phyloP scores from a whole-genome alignment of 1,140 invertebrate genomes.

The Nephotettix cincticeps region DNA sequence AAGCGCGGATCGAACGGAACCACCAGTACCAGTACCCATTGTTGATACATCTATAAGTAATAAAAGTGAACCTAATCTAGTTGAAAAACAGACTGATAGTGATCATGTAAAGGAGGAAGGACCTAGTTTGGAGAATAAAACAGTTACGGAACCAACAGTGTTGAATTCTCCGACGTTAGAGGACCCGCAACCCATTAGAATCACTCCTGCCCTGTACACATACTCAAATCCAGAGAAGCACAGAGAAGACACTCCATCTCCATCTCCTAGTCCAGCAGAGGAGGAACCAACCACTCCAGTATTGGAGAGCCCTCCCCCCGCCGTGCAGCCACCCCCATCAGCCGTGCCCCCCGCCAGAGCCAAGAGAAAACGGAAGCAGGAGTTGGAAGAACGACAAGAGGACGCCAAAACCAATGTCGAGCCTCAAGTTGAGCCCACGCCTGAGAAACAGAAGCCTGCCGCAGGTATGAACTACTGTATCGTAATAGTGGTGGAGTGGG shows the following conservation, averaged over 20 bases:
- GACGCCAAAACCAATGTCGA: conserved; percentile 45
- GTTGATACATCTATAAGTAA: conserved; percentile 22
- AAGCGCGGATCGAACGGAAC: neutral
- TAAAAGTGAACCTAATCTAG: conserved; percentile 12
- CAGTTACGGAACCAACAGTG: neutral
- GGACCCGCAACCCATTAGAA: conserved; percentile 66
- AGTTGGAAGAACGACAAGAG: conserved; percentile 51
- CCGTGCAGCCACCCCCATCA: conserved; percentile 4
- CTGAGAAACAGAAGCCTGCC: conserved; percentile 1
- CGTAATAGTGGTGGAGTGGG: too few relatives aligned
- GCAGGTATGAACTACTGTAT: neutral
- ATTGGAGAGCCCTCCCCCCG: conserved; percentile 17
- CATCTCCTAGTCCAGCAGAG: conserved; percentile 48
- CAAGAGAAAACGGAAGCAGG: conserved; percentile 50
- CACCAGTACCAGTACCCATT: neutral
- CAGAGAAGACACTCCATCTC: conserved; percentile 55
- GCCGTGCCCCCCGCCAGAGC: conserved; percentile 40
- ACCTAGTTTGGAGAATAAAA: conserved; percentile 20
- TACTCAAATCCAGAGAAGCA: conserved; percentile 72
- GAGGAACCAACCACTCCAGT: conserved; percentile 43
- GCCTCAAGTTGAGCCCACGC: conserved; percentile 32
- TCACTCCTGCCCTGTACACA: conserved; percentile 70
- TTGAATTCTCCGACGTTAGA: conserved; percentile 51
- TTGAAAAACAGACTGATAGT: conserved; percentile 12
- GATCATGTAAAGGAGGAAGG: conserved; percentile 17